Evolutionary conservation across 2,797 vertebrate genomes (phyloP), one percentile per base, ranked within the genome.

Genomic region (Craterocephalus amniculus): DNA sequence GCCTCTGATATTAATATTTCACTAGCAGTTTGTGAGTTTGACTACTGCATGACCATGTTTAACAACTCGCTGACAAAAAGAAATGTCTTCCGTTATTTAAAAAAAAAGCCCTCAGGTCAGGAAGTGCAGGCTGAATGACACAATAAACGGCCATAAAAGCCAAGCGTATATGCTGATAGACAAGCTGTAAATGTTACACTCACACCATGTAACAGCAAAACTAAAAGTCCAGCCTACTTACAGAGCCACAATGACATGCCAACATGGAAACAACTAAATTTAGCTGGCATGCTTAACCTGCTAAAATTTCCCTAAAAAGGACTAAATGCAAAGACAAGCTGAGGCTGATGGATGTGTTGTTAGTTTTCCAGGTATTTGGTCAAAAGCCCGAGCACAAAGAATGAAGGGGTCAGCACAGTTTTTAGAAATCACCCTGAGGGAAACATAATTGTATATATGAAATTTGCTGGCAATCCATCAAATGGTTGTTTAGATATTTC

Each of bases 131-230:
- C 45, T 71, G 29, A 75, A 31, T 31, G 29, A 73, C 38, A 72
- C 22, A 64, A 79, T 78, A 77, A 76, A 70, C 55, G 18, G 61
- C 40, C 58, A 71, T 58, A 72, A 81, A 85, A 59, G 40, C 55
- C 31, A 31, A 74, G 45, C 56, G n/a, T 56, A 78, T 74, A 65
- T 48, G 56, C 48, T 49, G 61, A 73, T 16, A 60, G 18, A 63
- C 35, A 63, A 51, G 54, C 52, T 22, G 76, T 84, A 78, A 78
- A 81, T 79, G 74, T 67, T 73, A 70, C 24, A 69, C 64, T 13
- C 22, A 65, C 7, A 55, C 26, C 7, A 12, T 2, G 18, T 24
- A 51, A 56, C 32, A 64, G n/a, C 27, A 49, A 51, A 62, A 57
- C 29, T 56, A 51, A 59, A 32, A 34, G 58, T 56, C 16, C 2